Conservation (phyloP, 2,113 vertebrate species). For the Anoura caudifer region DNA sequence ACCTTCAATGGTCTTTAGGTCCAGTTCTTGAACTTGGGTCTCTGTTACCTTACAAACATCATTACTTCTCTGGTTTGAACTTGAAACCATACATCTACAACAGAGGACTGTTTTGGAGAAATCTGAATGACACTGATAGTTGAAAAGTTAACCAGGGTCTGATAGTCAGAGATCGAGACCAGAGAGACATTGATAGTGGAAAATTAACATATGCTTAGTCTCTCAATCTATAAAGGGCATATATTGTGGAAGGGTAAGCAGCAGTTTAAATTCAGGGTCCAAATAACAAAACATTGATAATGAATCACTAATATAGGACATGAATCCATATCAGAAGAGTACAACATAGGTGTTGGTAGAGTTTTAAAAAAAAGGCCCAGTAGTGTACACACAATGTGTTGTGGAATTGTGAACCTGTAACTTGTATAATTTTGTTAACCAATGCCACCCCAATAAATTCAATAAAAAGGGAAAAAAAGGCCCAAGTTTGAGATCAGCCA, state of each 20-base stretch:
- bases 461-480: not conserved
- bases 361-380: not conserved
- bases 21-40: not conserved
- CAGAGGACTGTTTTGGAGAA: not conserved
- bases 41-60: not conserved
- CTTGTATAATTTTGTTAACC: too few relatives aligned
- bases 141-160: not conserved
- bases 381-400: too few relatives aligned
- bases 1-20: not conserved
- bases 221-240: not conserved
- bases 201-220: not conserved
- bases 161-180: not conserved
- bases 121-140: not conserved
- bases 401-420: too few relatives aligned
- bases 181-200: not conserved
- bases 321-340: not conserved
- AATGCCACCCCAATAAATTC: too few relatives aligned
- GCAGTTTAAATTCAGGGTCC: not conserved
- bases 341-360: not conserved
- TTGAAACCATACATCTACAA: not conserved
- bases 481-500: constrained; percentile 6
- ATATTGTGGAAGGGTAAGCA: not conserved
- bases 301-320: not conserved
- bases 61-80: not conserved
- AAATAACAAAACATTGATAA: not conserved